Base-by-base conservation (phyloP, 2,888 invertebrate species). In the Cepaea hortensis region DNA sequence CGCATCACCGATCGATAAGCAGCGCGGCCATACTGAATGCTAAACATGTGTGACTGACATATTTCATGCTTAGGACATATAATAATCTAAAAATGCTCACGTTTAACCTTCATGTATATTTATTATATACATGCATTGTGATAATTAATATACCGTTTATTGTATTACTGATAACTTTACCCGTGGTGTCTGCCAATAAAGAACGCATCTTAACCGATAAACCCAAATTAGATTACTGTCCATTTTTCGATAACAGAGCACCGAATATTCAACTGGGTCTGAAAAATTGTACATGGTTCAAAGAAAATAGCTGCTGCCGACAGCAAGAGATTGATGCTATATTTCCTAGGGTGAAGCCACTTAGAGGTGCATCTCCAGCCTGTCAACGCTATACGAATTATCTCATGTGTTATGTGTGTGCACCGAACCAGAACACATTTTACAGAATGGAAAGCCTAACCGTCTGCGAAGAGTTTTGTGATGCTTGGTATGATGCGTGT, bases 401-500 rank as follows among this genome's bases (percentile, higher is more conserved):
- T 88, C 91, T 95, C 50, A 94, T 95, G 94, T 95, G 94, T 87
- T 95, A 95, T 88, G 93, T 95, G 11, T 95, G 95, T 88, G 93
- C 94, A 1, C 95, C 94, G 0, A 91, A 93, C 87, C 94, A 95
- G 90, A 92, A 93, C 88, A 86, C 90, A 7, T 94, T 94, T 89
- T 94, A 94, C 89, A 87, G 91, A 50, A 90, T 91, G 77, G 94
- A 94, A 89, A 90, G 92, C 72, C 89, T 94, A 86, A 93, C 93
- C 0, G 94, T 94, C 13, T 95, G 95, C 88, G 92, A 91, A 84
- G 92, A 92, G 61, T 95, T 95, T 89, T 95, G 95, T 88, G 91
- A 95, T 87, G 90, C 90, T 6, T 92, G 94, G 92, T 94, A 93
- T 87, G 90, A 90, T 0, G 94, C 94, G 6, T 95, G 95, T 85